These are phyloP conservation scores for Rhynchophorus ferrugineus DNA, from an alignment of 1,140 invertebrate species.

Conservation along the genomic window DNA sequence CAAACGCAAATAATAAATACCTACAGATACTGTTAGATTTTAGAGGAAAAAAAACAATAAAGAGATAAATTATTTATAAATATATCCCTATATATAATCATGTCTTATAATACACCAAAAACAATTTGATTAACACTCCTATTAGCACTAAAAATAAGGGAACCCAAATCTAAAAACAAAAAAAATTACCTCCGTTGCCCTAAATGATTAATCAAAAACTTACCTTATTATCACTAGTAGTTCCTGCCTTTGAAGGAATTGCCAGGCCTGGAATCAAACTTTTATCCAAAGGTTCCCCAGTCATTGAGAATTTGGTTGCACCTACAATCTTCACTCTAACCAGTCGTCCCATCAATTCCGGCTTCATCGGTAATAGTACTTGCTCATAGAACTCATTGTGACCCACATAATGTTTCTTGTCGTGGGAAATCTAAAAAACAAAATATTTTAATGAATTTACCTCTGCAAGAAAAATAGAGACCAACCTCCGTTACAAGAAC, in stretches of 20 bases:
- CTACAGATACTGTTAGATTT: too few relatives aligned
- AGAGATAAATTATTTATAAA: too few relatives aligned
- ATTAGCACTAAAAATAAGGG: conserved; percentile 6
- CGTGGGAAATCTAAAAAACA: conserved; percentile 62
- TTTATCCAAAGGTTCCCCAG: conserved; percentile 56
- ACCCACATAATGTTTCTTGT: conserved; percentile 82
- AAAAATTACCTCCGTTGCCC: background rate
- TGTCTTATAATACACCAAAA: too few relatives aligned
- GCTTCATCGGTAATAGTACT: conserved; percentile 72
- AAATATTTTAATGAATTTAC: conserved; percentile 6
- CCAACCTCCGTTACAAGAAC: conserved; percentile 84
- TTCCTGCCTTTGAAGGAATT: conserved; percentile 44
- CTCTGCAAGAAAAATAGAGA: background rate
- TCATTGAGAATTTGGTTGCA: conserved; percentile 82
- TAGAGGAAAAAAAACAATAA: too few relatives aligned
- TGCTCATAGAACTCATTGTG: conserved; percentile 98
- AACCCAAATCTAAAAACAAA: conserved; percentile 11
- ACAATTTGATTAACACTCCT: conserved; percentile 1
- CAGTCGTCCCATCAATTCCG: conserved; percentile 74
- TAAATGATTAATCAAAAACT: background rate
- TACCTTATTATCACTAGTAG: conserved; percentile 22
- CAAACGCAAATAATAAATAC: too few relatives aligned
- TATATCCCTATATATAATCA: too few relatives aligned
- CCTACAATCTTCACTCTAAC: conserved; percentile 69
- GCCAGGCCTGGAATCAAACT: conserved; percentile 44